Percentiles rank a stretch among this genome's conserved stretches.
Evolutionary conservation across 2,113 vertebrate genomes (phyloP).

Genomic region (Silurus asotus): DNA sequence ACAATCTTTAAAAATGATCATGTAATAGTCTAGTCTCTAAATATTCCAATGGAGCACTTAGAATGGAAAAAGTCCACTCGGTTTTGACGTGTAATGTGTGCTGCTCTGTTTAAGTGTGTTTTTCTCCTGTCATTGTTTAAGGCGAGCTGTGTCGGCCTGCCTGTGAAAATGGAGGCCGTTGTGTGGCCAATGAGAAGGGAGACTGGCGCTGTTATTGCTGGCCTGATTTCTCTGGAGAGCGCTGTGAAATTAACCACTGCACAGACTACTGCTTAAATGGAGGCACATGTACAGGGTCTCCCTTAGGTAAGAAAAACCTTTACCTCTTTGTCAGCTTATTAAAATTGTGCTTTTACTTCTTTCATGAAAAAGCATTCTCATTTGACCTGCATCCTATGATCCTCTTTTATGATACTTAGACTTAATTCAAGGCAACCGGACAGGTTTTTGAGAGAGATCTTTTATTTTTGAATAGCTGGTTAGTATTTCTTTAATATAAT

Average conservation of each 20-base stretch:
- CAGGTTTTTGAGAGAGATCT: neutral
- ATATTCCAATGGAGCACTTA: neutral
- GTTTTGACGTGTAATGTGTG: neutral
- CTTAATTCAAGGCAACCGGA: neutral
- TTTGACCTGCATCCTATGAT: neutral
- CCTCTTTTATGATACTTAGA: neutral
- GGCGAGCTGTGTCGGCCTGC: conserved; percentile 87
- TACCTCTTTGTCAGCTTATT: neutral
- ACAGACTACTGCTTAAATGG: conserved; percentile 93
- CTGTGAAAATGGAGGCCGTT: conserved; percentile 95
- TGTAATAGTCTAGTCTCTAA: neutral
- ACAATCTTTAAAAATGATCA: neutral
- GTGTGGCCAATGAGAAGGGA: conserved; percentile 92
- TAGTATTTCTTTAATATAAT: neutral
- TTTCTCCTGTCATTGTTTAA: conserved; percentile 59
- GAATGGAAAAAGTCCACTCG: neutral
- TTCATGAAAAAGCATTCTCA: neutral
- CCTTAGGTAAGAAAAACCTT: conserved; percentile 78
- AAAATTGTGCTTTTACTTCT: neutral
- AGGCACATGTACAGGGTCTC: conserved; percentile 88
- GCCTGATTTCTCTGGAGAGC: conserved; percentile 94
- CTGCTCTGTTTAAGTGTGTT: conserved; percentile 5
- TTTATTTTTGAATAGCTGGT: neutral
- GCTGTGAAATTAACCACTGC: conserved; percentile 94
- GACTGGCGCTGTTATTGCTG: conserved; percentile 92